These are phyloP conservation scores for Meandrusa payeni DNA, from an alignment of 2,888 invertebrate genomes.

Conservation along the genomic window DNA sequence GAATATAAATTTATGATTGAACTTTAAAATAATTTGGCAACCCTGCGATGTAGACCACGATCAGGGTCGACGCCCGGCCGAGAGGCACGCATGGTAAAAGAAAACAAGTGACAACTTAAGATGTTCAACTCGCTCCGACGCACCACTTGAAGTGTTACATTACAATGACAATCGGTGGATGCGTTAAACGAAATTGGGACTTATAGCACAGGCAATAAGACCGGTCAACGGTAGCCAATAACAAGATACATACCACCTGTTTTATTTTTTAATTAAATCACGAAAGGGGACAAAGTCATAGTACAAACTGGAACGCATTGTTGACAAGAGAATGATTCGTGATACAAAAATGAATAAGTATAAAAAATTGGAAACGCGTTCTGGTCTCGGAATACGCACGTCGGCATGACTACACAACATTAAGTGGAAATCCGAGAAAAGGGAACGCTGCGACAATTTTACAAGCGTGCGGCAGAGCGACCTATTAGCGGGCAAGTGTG, in stretches of 20 bases:
- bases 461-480: constrained; percentile 42
- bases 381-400: not conserved
- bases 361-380: not conserved
- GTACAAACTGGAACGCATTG: not conserved
- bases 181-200: constrained; percentile 29
- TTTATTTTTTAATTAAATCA: constrained; percentile 62
- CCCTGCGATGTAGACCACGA: constrained; percentile 49
- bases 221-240: constrained; percentile 28
- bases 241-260: constrained; percentile 34
- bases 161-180: constrained; percentile 63
- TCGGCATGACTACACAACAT: constrained; percentile 12
- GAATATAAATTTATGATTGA: no score
- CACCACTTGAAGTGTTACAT: constrained; percentile 55
- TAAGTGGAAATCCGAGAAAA: constrained; percentile 30
- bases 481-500: constrained; percentile 68
- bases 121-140: constrained; percentile 56
- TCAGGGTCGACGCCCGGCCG: constrained; percentile 63
- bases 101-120: constrained; percentile 74
- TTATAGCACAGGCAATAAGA: constrained; percentile 44
- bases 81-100: constrained; percentile 64
- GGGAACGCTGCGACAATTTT: constrained; percentile 56
- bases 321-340: not conserved
- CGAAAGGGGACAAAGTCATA: constrained; percentile 11
- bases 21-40: constrained; percentile 32
- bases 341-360: no score